Percentiles rank a stretch among this genome's conserved stretches.
Evolutionary conservation across 1,140 invertebrate genomes (phyloP).

Genomic region (silkworm (Bombyx mori)): ASM3026992v2 NC_085119.1:7332001-7332500

Average conservation of each 20-base stretch:
- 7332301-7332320: constrained; percentile 50
- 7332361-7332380: neutral
- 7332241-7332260: constrained; percentile 68
- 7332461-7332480: no score
- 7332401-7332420: no score
- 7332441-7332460: no score
- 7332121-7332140: constrained; percentile 73
- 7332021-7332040: no score
- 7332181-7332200: constrained; percentile 66
- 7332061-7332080: no score
- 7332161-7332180: constrained; percentile 70
- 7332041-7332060: no score
- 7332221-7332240: constrained; percentile 60
- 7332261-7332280: constrained; percentile 22
- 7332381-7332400: no score
- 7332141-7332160: constrained; percentile 73
- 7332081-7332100: no score
- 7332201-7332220: constrained; percentile 66
- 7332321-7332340: constrained; percentile 39
- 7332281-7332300: constrained; percentile 53
- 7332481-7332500: no score
- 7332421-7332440: no score
- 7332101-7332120: constrained; percentile 32
- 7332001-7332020: no score
- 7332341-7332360: constrained; percentile 7